Percentiles rank a stretch among this genome's conserved stretches.
These are phyloP conservation scores for Nephrotoma appendiculata DNA, from an alignment of 2,888 invertebrate species.

Conservation along the genomic window DNA sequence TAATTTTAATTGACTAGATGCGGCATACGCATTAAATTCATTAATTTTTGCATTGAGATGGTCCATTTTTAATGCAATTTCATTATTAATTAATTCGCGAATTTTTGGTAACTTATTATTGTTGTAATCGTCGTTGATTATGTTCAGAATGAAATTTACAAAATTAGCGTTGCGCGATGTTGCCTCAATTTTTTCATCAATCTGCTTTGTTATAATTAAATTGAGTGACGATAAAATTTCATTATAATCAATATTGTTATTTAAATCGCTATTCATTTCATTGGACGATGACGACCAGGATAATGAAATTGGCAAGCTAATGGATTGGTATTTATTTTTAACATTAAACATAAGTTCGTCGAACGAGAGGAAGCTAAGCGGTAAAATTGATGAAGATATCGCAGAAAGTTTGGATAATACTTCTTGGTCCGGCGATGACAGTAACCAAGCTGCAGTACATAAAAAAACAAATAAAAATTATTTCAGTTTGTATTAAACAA, in stretches of 20 bases:
- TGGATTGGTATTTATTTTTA: neutral
- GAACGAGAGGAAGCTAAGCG: neutral
- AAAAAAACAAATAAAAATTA: neutral
- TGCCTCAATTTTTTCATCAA: conserved; percentile 18
- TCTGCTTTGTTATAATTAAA: conserved; percentile 26
- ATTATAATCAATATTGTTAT: conserved; percentile 21
- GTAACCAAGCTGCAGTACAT: neutral
- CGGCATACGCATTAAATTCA: neutral
- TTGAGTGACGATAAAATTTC: conserved; percentile 28
- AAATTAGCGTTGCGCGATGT: neutral
- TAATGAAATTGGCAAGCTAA: neutral
- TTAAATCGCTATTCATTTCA: neutral
- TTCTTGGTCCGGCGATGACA: neutral
- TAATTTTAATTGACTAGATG: neutral
- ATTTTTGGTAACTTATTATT: neutral
- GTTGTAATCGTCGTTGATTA: neutral
- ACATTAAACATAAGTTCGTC: neutral
- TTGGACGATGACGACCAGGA: neutral
- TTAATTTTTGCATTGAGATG: neutral
- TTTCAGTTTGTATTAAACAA: neutral
- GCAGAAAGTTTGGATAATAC: neutral
- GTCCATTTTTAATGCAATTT: neutral
- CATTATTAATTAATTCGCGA: neutral
- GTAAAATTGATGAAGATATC: neutral
- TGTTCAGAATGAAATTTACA: neutral